Evolutionary conservation across 2,888 invertebrate genomes (phyloP).

Genomic region (Syritta pipiens): DNA sequence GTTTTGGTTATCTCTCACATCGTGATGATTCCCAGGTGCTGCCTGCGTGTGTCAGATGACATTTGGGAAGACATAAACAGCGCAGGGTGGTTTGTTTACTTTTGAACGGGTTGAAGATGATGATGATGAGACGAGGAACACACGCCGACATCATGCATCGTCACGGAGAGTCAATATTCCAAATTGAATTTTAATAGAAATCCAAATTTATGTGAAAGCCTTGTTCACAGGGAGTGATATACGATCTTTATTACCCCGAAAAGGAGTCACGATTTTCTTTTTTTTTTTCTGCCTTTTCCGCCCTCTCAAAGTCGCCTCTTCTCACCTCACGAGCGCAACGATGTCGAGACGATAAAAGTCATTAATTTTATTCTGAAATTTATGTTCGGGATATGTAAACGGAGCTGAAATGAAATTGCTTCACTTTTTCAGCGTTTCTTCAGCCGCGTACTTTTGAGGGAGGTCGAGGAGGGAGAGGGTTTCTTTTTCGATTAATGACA

Average conservation of each 20-base stretch:
- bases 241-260: slow-evolving; percentile 16
- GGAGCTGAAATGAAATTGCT: slow-evolving; percentile 21
- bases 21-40: slow-evolving; percentile 23
- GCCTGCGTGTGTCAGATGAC: not conserved
- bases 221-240: slow-evolving; percentile 3
- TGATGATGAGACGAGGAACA: not conserved
- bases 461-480: not conserved
- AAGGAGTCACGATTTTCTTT: slow-evolving; percentile 16
- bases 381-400: slow-evolving; percentile 21
- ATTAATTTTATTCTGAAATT: slow-evolving; percentile 31
- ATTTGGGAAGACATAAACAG: slow-evolving; percentile 11
- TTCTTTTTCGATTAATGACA: slow-evolving; percentile 11
- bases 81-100: slow-evolving; percentile 15
- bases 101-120: slow-evolving; percentile 6
- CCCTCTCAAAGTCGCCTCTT: not conserved
- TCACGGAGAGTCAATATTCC: slow-evolving; percentile 48
- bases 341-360: slow-evolving; percentile 11
- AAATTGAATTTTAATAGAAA: slow-evolving; percentile 38
- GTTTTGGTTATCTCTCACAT: slow-evolving; percentile 33
- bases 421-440: slow-evolving; percentile 3
- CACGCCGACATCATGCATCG: slow-evolving; percentile 24
- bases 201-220: slow-evolving; percentile 7
- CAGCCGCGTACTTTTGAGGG: not conserved
- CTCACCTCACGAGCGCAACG: no score
- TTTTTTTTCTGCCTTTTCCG: not conserved